Evolutionary conservation across 1,140 invertebrate genomes (phyloP).

Genomic region (Drosophila sp.): DNA sequence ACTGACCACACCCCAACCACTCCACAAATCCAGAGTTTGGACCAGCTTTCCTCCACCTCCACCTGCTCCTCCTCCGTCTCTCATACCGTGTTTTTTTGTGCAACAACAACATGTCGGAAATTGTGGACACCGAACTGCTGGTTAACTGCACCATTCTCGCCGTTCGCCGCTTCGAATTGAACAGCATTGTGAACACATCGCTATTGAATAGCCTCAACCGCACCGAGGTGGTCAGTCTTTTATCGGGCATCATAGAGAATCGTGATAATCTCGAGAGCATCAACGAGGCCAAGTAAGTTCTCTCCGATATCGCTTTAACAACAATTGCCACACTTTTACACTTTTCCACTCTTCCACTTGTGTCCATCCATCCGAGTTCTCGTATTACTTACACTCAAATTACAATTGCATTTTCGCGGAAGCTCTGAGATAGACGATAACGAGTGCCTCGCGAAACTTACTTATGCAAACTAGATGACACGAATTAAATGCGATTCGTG

Average conservation of each 20-base stretch:
- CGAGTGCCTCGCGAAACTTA: background rate
- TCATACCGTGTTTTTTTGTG: background rate
- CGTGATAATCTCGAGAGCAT: slow-evolving; percentile 75
- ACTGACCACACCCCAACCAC: slow-evolving; percentile 7
- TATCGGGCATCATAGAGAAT: slow-evolving; percentile 79
- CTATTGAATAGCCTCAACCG: slow-evolving; percentile 68
- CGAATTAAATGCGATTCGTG: slow-evolving; percentile 9
- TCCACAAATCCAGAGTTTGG: background rate
- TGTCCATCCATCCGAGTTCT: too few species aligned
- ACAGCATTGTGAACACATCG: slow-evolving; percentile 74
- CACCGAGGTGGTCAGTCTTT: slow-evolving; percentile 72
- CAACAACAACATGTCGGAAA: slow-evolving; percentile 68
- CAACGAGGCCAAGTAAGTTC: slow-evolving; percentile 79
- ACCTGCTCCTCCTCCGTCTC: too few species aligned
- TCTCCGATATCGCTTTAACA: background rate
- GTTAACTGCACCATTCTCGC: slow-evolving; percentile 82
- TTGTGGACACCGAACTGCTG: slow-evolving; percentile 77
- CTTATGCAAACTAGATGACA: slow-evolving; percentile 43
- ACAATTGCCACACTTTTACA: background rate
- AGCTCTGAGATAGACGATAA: background rate
- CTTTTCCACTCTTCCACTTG: slow-evolving; percentile 10
- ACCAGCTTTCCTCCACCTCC: background rate
- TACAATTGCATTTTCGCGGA: background rate
- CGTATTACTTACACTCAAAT: background rate
- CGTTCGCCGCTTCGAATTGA: slow-evolving; percentile 74